Base-by-base conservation (phyloP, 2,888 invertebrate genomes). In the Silvanus unidentatus region DNA sequence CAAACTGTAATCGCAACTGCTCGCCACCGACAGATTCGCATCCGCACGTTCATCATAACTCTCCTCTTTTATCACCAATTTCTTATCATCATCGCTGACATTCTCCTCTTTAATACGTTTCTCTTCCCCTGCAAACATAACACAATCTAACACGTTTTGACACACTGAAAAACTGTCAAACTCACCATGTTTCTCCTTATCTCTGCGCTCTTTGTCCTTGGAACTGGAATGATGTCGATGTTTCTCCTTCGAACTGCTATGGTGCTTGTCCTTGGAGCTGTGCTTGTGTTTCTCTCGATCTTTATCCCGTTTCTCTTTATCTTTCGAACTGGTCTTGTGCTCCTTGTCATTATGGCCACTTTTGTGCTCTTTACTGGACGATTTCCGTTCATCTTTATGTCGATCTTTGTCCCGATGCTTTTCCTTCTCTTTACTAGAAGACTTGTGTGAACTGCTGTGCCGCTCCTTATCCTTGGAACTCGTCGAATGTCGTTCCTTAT, bases 1-100 rank as follows among this genome's bases (percentile, higher is more conserved):
- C 68, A 86, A 56, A 38, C 79, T 84, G 65, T 84, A 84, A 64
- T 84, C 84, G 68, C 84, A 84, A 39, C 83, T 84, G 51, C 84
- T 84, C n/a, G 77, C 78, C 8, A 15, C 10, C 8, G 22, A 22
- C 45, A 49, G 50, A 22, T 45, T 42, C 2, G 27, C 37, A 10
- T 48, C 54, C 16, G 54, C 62, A 46, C 50, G 56, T 54, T 60
- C 67, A 54, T 62, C 68, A 56, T 52, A 66, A n/a, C n/a, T n/a
- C 36, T 62, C 62, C 45, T 64, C 64, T 48, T 77, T 73, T 29
- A 73, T 70, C 8, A 69, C 63, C 16, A 71, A 53, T 47, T 70
- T 71, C 41, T 69, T 64, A 42, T 70, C 69, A 47, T 71, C 70
- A 52, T 71, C 70, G 45, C 70, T 67, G 16, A 66, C 64, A 5